phyloP scores from a whole-genome alignment of 2,113 vertebrate species.

The Strix aluco region DNA sequence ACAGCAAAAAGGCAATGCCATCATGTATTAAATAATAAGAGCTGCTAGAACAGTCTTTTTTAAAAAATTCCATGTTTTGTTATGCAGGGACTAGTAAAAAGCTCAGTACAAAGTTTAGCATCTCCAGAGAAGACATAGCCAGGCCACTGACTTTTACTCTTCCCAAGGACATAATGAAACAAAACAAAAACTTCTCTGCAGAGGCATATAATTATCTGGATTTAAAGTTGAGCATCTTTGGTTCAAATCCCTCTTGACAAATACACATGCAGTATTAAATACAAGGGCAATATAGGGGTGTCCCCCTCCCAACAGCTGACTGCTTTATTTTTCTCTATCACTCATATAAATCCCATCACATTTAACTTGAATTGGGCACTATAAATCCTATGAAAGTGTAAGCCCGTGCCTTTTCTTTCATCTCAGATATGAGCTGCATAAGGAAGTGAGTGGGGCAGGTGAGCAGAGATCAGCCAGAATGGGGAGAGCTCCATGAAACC shows the following conservation, averaged over 20 bases:
- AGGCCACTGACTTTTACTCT: background rate
- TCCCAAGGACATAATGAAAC: background rate
- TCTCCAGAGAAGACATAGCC: background rate
- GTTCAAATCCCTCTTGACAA: background rate
- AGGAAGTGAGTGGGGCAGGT: background rate
- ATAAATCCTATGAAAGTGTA: background rate
- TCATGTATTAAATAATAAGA: background rate
- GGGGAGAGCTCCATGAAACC: fast-evolving
- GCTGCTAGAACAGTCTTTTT: background rate
- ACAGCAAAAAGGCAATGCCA: background rate
- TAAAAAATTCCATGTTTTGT: background rate
- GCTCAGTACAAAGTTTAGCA: background rate
- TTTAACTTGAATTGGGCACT: background rate
- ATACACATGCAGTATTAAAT: background rate
- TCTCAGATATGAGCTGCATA: background rate
- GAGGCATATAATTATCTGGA: background rate
- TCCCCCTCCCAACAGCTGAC: background rate
- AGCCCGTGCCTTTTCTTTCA: background rate
- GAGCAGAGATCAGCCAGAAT: background rate
- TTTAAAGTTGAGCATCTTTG: background rate
- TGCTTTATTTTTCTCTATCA: fast-evolving
- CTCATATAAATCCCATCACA: background rate
- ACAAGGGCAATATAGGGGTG: too few species aligned
- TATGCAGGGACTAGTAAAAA: background rate
- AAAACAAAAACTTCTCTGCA: background rate